Percentiles rank a stretch among this genome's conserved stretches.
These are phyloP conservation scores for Mythimna lalbum DNA, from an alignment of 2,888 invertebrate species.

Conservation along the genomic window DNA sequence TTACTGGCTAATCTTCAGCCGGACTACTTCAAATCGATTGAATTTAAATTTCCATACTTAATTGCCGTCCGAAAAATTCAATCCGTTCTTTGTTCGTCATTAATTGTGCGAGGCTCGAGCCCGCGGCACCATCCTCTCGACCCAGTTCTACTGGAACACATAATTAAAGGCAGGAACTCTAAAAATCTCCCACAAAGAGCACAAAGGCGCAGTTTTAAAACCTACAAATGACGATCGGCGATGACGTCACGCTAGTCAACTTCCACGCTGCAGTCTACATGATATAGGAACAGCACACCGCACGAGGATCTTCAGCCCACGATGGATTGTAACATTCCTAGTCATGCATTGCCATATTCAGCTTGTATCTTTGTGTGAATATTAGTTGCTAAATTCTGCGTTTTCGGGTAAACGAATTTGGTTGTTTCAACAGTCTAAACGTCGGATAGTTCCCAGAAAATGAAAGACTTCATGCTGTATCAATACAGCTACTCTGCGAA, in stretches of 20 bases:
- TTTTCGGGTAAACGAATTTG: neutral
- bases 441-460: neutral
- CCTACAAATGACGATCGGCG: conserved; percentile 63
- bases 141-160: conserved; percentile 73
- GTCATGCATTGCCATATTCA: neutral
- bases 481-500: neutral
- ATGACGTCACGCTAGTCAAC: conserved; percentile 47
- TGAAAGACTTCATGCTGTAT: neutral
- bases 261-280: neutral
- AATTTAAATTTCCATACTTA: conserved; percentile 43
- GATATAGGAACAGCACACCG: neutral
- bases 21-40: conserved; percentile 37
- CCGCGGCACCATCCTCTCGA: conserved; percentile 59
- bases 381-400: neutral
- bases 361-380: neutral
- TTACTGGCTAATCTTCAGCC: conserved; percentile 27
- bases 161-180: conserved; percentile 81
- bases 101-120: conserved; percentile 47
- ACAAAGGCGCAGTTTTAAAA: conserved; percentile 68
- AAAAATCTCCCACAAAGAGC: conserved; percentile 70
- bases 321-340: neutral
- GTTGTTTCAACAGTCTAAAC: neutral
- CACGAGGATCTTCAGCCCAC: neutral
- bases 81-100: conserved; percentile 61
- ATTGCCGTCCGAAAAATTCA: conserved; percentile 59